phyloP scores from a whole-genome alignment of 2,888 invertebrate genomes.

The Pandemis heparana region DNA sequence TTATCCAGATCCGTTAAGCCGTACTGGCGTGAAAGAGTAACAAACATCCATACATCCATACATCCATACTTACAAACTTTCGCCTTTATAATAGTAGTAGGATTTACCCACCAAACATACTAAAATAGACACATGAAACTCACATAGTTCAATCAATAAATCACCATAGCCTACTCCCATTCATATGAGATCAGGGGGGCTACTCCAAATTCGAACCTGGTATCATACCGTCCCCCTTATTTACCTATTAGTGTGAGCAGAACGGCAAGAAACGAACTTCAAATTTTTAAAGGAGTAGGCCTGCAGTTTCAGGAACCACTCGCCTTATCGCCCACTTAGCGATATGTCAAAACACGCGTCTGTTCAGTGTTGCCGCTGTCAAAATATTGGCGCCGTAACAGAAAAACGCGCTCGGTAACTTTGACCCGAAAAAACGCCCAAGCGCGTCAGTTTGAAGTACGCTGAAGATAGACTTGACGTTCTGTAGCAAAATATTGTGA shows the following conservation, averaged over 20 bases:
- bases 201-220: too few species aligned
- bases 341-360: constrained; percentile 74
- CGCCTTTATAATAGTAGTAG: too few species aligned
- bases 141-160: constrained; percentile 4
- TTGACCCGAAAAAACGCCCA: constrained; percentile 40
- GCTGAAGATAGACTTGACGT: not conserved
- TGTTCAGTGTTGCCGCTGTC: constrained; percentile 72
- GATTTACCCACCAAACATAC: not conserved
- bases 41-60: too few species aligned
- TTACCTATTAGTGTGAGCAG: too few species aligned
- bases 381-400: constrained; percentile 74
- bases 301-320: constrained; percentile 47
- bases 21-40: too few species aligned
- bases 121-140: not conserved
- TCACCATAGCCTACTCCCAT: constrained; percentile 37
- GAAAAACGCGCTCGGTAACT: constrained; percentile 45
- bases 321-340: constrained; percentile 77
- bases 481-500: not conserved
- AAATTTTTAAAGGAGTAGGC: too few species aligned
- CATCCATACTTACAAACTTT: too few species aligned
- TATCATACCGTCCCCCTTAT: too few species aligned
- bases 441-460: constrained; percentile 28
- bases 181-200: constrained; percentile 23
- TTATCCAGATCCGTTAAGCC: too few species aligned
- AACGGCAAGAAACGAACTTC: too few species aligned